Evolutionary conservation across 2,797 vertebrate genomes (phyloP).

Genomic region (Dendrocincla fuliginosa): DNA sequence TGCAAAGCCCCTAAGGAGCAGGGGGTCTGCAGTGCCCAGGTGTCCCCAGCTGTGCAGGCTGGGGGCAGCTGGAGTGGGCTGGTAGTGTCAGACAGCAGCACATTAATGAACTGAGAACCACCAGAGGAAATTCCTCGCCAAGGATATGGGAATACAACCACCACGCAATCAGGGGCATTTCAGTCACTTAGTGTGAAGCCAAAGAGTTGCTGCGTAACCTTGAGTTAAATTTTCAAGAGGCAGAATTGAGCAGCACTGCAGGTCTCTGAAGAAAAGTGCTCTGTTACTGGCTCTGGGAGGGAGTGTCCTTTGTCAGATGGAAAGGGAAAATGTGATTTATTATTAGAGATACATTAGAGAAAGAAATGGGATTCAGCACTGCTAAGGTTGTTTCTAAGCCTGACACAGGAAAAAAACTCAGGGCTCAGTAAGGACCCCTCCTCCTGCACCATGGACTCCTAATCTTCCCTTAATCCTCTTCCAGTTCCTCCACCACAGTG

Average conservation of each 20-base stretch:
- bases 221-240: not conserved
- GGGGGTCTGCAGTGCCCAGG: constrained; percentile 2
- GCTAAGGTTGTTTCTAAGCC: not conserved
- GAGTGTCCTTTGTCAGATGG: not conserved
- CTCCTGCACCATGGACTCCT: not conserved
- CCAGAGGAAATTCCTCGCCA: not conserved
- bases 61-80: constrained; percentile 37
- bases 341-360: not conserved
- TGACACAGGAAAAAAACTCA: not conserved
- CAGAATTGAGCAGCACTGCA: not conserved
- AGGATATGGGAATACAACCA: constrained; percentile 3
- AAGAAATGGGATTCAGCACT: not conserved
- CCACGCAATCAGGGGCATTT: not conserved
- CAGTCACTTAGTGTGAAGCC: not conserved
- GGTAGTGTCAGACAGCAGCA: constrained; percentile 15
- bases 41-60: constrained; percentile 36
- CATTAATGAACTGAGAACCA: not conserved
- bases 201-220: not conserved
- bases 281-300: not conserved
- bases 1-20: not conserved
- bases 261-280: not conserved
- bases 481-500: not conserved
- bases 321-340: not conserved
- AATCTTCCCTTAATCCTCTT: not conserved
- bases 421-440: not conserved